Conservation (phyloP, 2,113 vertebrate species). For the Perca schrenkii region DNA sequence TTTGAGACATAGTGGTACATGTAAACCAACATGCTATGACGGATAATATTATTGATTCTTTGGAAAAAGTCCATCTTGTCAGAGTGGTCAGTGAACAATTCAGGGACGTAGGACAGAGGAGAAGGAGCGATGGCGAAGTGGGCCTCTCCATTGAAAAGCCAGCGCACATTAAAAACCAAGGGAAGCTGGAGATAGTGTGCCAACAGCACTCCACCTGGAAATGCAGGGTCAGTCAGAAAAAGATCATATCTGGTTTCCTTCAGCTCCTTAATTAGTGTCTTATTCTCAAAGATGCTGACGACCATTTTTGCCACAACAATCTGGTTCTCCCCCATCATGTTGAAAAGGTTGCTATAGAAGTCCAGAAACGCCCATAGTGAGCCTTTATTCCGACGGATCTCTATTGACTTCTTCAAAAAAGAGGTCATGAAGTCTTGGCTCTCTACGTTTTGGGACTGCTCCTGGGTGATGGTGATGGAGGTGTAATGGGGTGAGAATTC, state of each 20-base stretch:
- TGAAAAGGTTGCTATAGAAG: slow-evolving; percentile 57
- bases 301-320: slow-evolving; percentile 21
- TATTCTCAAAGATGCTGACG: slow-evolving; percentile 63
- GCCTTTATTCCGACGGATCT: slow-evolving; percentile 14
- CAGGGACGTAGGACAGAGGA: slow-evolving; percentile 76
- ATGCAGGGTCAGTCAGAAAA: slow-evolving; percentile 74
- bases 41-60: slow-evolving; percentile 65
- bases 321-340: slow-evolving; percentile 32
- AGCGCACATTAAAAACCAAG: slow-evolving; percentile 76
- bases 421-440: slow-evolving; percentile 63
- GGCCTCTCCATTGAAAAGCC: slow-evolving; percentile 67
- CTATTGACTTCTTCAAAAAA: slow-evolving; percentile 52
- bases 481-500: slow-evolving; percentile 66
- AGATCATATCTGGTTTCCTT: slow-evolving; percentile 67
- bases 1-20: slow-evolving; percentile 48
- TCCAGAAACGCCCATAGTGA: slow-evolving; percentile 44
- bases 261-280: slow-evolving; percentile 56
- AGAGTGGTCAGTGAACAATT: slow-evolving; percentile 48
- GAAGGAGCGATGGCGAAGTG: slow-evolving; percentile 75
- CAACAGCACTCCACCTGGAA: slow-evolving; percentile 70
- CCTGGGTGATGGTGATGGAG: slow-evolving; percentile 65
- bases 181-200: slow-evolving; percentile 78
- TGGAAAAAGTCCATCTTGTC: slow-evolving; percentile 77
- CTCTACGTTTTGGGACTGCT: slow-evolving; percentile 56
- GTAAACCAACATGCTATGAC: slow-evolving; percentile 44